phyloP scores from a whole-genome alignment of 2,113 vertebrate species.

The Siphamia tubifer region DNA sequence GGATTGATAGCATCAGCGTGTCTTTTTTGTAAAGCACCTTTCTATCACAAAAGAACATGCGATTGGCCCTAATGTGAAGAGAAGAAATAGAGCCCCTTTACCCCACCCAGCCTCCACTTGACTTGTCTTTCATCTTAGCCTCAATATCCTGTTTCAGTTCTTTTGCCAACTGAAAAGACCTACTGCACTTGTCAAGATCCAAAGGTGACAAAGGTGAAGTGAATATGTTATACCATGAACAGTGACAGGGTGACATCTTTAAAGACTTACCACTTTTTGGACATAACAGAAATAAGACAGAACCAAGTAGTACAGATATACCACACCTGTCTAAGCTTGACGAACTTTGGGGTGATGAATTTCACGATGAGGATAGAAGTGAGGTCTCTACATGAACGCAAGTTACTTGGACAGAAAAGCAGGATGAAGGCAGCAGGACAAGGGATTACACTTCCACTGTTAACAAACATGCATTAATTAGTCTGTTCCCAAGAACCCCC shows the following conservation, averaged over 20 bases:
- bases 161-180: constrained; percentile 4
- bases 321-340: background rate
- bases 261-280: background rate
- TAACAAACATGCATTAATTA: constrained; percentile 46
- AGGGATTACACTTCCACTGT: constrained; percentile 27
- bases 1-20: constrained; percentile 33
- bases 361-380: background rate
- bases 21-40: constrained; percentile 52
- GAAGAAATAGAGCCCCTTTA: constrained; percentile 34
- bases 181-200: background rate
- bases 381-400: constrained; percentile 8
- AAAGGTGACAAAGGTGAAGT: background rate
- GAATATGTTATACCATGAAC: background rate
- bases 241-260: background rate
- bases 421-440: constrained; percentile 21
- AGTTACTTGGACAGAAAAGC: constrained; percentile 11
- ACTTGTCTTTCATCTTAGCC: constrained; percentile 49
- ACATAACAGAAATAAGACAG: background rate
- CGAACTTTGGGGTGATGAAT: background rate
- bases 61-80: constrained; percentile 45
- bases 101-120: constrained; percentile 5
- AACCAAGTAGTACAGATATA: background rate
- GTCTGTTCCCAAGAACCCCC: constrained; percentile 40
- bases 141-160: constrained; percentile 54
- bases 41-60: constrained; percentile 34